Conservation (phyloP, 30 jellyfish, hydroid and myxozoan genomes). For the Hydractinia echinata region DNA sequence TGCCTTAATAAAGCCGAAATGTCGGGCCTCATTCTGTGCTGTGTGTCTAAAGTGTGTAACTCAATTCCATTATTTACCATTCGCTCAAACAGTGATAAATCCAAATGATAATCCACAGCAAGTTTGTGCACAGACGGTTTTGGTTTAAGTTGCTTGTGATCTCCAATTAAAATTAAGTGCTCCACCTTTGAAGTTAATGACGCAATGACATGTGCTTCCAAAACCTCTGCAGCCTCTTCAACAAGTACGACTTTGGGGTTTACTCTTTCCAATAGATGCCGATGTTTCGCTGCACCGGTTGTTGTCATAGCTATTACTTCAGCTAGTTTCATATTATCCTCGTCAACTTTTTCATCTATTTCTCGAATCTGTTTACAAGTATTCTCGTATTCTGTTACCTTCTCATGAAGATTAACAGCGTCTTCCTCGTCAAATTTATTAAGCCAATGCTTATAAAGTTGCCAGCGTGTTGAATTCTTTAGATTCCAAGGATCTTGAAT, state of each 20-base stretch:
- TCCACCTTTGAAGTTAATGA: constrained; percentile 41
- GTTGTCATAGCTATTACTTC: constrained; percentile 77
- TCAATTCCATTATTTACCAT: constrained; percentile 66
- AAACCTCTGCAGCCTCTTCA: constrained; percentile 94
- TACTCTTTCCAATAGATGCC: constrained; percentile 23
- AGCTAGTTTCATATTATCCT: constrained; percentile 16
- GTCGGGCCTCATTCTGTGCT: constrained; percentile 74
- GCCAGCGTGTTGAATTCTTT: constrained; percentile 52
- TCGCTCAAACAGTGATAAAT: constrained; percentile 60
- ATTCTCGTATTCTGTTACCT: constrained; percentile 37
- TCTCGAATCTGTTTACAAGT: constrained; percentile 42
- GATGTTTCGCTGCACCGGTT: constrained; percentile 66
- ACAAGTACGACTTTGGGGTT: constrained; percentile 50
- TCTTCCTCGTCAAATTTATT: background rate
- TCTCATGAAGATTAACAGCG: background rate
- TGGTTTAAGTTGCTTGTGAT: constrained; percentile 82
- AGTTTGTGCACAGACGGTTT: constrained; percentile 48
- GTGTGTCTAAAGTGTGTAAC: constrained; percentile 45
- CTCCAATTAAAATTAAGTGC: constrained; percentile 75
- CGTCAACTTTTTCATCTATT: constrained; percentile 44
- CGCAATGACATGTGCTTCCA: constrained; percentile 76
- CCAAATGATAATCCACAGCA: constrained; percentile 43
- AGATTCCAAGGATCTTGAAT: constrained; percentile 40
- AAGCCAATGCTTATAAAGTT: constrained; percentile 44
- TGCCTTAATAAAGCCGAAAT: constrained; percentile 41